Base-by-base conservation (phyloP, 1,140 invertebrate species). In the Hyles euphorbiae region DNA sequence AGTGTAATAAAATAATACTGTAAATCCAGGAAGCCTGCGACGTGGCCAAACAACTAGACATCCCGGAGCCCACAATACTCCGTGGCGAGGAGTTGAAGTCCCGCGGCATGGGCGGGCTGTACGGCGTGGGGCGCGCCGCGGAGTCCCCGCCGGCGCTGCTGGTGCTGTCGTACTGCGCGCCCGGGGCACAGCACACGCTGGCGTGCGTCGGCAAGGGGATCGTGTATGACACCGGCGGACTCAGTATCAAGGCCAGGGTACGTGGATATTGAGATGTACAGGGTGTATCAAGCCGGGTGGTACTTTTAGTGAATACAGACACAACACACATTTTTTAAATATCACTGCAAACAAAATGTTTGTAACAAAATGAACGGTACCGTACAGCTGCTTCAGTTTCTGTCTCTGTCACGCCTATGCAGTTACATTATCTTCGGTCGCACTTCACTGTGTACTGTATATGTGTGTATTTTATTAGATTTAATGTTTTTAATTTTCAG, bases 181-280 rank as follows among this genome's bases (percentile, higher is more conserved):
- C 89, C 11, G 72, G 56, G 0, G 94, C 95, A 8, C 92, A 91
- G 10, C 91, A 94, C 69, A 94, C 91, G 3, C 92, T 97, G 60
- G 96, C 96, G 3, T 96, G 96, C 93, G 97, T 98, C 50, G 97
- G 97, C 34, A 98, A 98, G 86, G 94, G 97, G 52, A 98, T 98
- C 79, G 96, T 98, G 5, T 98, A 96, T 83, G 97, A 98, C 77
- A 98, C 96, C 70, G 97, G 97, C 74, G 97, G 97, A 22, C 91
- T 98, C 46, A 96, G 95, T 80, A 96, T 98, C 72, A 98, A 98
- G 87, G 91, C 93, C 32, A 96, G 96, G 91, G 94, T 95, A 45
- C 71, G 75, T 74, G n/a, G 22, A 22, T 22, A 22, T 22, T 22
- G 22, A 22, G 22, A 22, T 22, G 22, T 22, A 22, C 22, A 22